Conservation (phyloP, 2,113 vertebrate species). For the Suricata suricatta region DNA sequence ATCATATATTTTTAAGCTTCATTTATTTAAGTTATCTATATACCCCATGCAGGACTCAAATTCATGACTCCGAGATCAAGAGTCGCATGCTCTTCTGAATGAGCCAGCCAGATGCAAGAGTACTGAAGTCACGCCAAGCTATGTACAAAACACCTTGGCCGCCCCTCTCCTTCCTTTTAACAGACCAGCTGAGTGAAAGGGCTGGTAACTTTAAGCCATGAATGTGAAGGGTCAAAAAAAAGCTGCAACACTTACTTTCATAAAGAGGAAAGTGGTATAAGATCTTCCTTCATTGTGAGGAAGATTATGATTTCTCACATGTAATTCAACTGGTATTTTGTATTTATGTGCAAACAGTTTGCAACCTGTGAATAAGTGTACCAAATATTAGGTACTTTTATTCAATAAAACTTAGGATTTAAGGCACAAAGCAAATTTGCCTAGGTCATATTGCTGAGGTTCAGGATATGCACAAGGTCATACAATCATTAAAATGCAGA, state of each 20-base stretch:
- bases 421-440: background rate
- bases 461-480: background rate
- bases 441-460: background rate
- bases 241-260: background rate
- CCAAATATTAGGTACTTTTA: background rate
- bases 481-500: background rate
- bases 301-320: slow-evolving; percentile 13
- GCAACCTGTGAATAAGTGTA: background rate
- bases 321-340: slow-evolving; percentile 11
- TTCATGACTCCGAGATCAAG: background rate
- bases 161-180: background rate
- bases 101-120: background rate
- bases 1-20: background rate
- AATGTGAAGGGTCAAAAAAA: background rate
- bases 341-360: background rate
- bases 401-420: slow-evolving; percentile 27
- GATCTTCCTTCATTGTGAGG: background rate
- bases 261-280: background rate
- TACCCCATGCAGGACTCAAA: background rate
- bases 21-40: background rate
- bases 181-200: background rate
- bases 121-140: background rate
- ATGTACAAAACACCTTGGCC: background rate
- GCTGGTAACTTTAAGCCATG: background rate
- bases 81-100: background rate